A percentile compares a stretch with the other conserved stretches of the same genome.
phyloP scores from a whole-genome alignment of 2,888 invertebrate genomes.

The Drosophila birchii region DNA sequence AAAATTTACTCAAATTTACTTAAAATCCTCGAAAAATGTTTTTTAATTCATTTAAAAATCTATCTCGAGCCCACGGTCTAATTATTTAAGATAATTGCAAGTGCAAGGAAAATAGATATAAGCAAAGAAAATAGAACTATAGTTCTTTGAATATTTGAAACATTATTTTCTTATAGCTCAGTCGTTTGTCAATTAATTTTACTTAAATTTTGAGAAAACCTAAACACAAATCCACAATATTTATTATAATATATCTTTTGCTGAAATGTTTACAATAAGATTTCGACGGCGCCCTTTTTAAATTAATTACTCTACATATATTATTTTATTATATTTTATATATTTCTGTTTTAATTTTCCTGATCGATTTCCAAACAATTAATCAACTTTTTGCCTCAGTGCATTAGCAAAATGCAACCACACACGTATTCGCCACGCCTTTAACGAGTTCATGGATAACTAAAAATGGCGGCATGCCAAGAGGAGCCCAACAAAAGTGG shows the following conservation, averaged over 20 bases:
- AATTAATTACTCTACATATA: background rate
- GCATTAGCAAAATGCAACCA: slow-evolving; percentile 4
- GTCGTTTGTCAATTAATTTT: background rate
- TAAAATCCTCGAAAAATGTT: too few species aligned
- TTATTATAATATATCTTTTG: background rate
- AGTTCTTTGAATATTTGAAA: too few species aligned
- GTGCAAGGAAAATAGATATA: too few species aligned
- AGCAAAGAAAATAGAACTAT: too few species aligned
- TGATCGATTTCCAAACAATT: background rate
- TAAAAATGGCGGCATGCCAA: slow-evolving; percentile 81
- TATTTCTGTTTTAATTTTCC: too few species aligned
- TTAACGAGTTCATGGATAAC: slow-evolving; percentile 70
- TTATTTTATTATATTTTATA: too few species aligned
- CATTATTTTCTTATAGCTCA: background rate
- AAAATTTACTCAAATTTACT: too few species aligned
- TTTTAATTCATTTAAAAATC: too few species aligned
- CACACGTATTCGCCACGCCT: slow-evolving; percentile 61
- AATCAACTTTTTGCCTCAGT: background rate
- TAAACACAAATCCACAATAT: background rate
- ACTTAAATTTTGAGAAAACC: background rate
- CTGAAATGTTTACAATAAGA: too few species aligned
- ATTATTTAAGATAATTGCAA: too few species aligned
- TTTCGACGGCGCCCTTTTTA: too few species aligned
- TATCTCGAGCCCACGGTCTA: too few species aligned
- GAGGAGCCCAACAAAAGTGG: slow-evolving; percentile 44